Evolutionary conservation across 2,113 vertebrate species (phyloP), one percentile per base, ranked within the genome.

Genomic region (Ramphastos sulfuratus): DNA sequence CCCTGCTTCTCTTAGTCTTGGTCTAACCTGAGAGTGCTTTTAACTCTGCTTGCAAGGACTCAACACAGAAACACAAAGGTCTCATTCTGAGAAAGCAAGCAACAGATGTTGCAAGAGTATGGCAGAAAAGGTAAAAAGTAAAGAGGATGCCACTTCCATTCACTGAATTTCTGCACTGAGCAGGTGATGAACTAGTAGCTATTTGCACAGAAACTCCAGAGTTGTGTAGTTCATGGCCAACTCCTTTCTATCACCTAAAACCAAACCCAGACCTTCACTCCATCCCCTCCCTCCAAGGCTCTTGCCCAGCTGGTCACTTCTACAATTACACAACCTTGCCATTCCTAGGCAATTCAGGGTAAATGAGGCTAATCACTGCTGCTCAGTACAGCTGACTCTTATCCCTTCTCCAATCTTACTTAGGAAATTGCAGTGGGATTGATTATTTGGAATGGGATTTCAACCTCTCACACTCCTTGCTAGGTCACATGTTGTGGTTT

Each of bases 391-490:
- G 90, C 90, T 93, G 94, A 93, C 92, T 93, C 93, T 92, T 82
- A 92, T 55, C 89, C 89, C 89, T 89, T 86, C 88, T 76, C 81
- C 91, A 91, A 15, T 70, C 84, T 89, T 90, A 94, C 92, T 86
- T 91, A 91, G 91, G 92, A 95, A 96, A 95, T 50, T 89, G 83
- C 86, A 87, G 59, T 46, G 84, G 91, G 89, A 96, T 92, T 96
- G 94, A 95, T 95, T 95, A 96, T 95, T 95, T 92, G 94, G 89
- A 94, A 96, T 96, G 95, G 78, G 95, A 96, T 96, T 96, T 96
- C 95, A 96, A 73, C 30, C 83, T 94, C 63, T 94, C 77, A 35
- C 78, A 21, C 92, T 96, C 91, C 86, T 76, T 82, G 75, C 87
- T 91, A 65, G 78, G 87, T 94, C 92, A 91, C 92, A 82, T 77